Conservation (phyloP, 2,113 vertebrate species). For the Etheostoma cragini region DNA sequence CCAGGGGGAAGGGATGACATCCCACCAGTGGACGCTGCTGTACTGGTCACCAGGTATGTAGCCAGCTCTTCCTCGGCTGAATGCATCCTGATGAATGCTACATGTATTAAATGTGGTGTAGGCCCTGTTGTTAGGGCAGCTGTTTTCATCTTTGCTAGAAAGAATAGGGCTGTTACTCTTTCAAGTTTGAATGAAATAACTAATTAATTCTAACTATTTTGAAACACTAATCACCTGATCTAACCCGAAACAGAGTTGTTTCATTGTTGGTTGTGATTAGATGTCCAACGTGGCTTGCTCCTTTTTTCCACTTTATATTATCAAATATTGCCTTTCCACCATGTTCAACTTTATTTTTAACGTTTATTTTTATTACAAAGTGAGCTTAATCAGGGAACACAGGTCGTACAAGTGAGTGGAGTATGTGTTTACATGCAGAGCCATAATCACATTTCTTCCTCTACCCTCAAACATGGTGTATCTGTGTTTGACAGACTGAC, state of each 20-base stretch:
- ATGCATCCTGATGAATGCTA: neutral
- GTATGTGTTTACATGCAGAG: neutral
- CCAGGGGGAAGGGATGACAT: slow-evolving; percentile 90
- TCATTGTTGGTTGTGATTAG: too few species aligned
- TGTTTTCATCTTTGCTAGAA: neutral
- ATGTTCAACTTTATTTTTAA: too few species aligned
- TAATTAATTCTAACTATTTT: neutral
- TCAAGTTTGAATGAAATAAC: neutral
- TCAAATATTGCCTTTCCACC: too few species aligned
- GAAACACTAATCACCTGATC: neutral
- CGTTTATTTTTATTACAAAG: too few species aligned
- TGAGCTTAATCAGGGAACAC: neutral
- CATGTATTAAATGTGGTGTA: neutral
- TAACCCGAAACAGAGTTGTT: too few species aligned
- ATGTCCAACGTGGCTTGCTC: too few species aligned
- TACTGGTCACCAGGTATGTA: slow-evolving; percentile 94
- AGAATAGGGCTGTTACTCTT: neutral
- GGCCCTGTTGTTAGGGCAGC: neutral
- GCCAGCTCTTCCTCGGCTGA: neutral
- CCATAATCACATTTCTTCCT: too few species aligned
- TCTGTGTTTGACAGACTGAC: too few species aligned
- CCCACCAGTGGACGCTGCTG: slow-evolving; percentile 91
- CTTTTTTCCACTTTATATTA: too few species aligned
- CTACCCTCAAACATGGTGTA: too few species aligned
- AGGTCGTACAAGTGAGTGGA: neutral